A percentile compares a stretch with the other conserved stretches of the same genome.
These are phyloP conservation scores for Melanargia galathea DNA, from an alignment of 2,888 invertebrate species.

Conservation along the genomic window DNA sequence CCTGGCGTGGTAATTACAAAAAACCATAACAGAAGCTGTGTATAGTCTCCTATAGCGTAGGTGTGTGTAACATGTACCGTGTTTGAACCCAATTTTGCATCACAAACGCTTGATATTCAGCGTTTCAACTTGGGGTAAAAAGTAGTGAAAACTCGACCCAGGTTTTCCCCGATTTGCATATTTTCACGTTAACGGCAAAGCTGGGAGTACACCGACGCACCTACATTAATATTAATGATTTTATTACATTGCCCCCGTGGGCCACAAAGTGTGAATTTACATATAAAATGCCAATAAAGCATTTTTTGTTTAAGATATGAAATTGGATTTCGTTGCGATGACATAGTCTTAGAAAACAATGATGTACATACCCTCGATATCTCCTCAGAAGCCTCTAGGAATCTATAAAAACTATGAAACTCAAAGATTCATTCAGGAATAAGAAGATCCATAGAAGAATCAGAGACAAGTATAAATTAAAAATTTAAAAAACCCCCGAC, in stretches of 20 bases:
- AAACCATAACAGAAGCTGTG: constrained; percentile 41
- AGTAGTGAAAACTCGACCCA: constrained; percentile 42
- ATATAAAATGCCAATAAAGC: constrained; percentile 44
- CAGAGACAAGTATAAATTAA: no score
- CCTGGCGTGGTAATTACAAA: constrained; percentile 57
- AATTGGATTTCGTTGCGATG: constrained; percentile 15
- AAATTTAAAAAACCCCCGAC: no score
- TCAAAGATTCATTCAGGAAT: no score
- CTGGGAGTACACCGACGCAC: constrained; percentile 38
- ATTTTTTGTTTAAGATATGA: constrained; percentile 40
- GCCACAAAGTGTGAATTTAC: constrained; percentile 33
- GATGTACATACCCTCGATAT: no score
- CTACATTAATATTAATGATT: constrained; percentile 69
- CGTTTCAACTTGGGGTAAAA: constrained; percentile 58
- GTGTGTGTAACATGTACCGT: constrained; percentile 32
- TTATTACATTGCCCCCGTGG: constrained; percentile 61
- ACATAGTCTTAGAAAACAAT: no score
- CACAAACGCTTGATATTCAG: constrained; percentile 59
- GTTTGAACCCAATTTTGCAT: constrained; percentile 66
- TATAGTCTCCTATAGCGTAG: constrained; percentile 7
- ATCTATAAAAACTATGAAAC: no score
- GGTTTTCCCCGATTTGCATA: constrained; percentile 61
- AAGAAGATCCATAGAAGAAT: no score
- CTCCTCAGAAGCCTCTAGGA: no score
- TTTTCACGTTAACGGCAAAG: constrained; percentile 59